phyloP scores from a whole-genome alignment of 1,140 invertebrate species.

The Uloborus diversus region DNA sequence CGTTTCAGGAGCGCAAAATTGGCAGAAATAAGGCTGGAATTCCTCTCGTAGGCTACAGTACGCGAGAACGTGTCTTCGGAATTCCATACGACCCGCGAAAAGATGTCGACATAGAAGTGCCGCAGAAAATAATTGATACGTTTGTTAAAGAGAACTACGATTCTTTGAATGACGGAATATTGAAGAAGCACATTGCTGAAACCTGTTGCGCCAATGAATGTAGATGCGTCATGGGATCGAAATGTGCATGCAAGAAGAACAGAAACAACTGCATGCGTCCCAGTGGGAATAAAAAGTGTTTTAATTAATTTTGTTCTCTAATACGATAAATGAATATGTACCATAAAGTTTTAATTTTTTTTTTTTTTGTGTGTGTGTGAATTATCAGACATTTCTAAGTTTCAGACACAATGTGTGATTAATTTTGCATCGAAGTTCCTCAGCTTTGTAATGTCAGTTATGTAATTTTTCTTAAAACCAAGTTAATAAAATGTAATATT shows the following conservation, averaged over 20 bases:
- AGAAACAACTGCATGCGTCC: background rate
- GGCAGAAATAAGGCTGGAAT: background rate
- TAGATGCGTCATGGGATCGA: background rate
- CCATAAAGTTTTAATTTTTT: too few species aligned
- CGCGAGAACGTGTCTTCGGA: slow-evolving; percentile 21
- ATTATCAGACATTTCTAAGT: too few species aligned
- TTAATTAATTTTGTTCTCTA: too few species aligned
- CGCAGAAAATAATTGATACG: background rate
- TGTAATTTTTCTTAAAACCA: too few species aligned
- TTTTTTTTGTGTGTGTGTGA: too few species aligned
- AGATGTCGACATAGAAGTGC: background rate
- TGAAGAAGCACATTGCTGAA: background rate
- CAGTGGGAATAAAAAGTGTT: too few species aligned
- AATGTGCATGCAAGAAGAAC: background rate
- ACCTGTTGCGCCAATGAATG: slow-evolving; percentile 8
- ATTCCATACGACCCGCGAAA: slow-evolving; percentile 33
- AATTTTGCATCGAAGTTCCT: too few species aligned
- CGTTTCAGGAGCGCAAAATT: background rate
- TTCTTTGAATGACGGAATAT: background rate
- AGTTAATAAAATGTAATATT: too few species aligned
- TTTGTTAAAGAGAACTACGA: background rate
- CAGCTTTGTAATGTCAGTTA: too few species aligned
- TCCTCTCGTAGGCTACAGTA: background rate
- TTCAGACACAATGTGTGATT: too few species aligned
- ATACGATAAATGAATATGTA: too few species aligned